Evolutionary conservation across 2,113 vertebrate genomes (phyloP), one percentile per base, ranked within the genome.

Genomic region (Ancistrus triradiatus): DNA sequence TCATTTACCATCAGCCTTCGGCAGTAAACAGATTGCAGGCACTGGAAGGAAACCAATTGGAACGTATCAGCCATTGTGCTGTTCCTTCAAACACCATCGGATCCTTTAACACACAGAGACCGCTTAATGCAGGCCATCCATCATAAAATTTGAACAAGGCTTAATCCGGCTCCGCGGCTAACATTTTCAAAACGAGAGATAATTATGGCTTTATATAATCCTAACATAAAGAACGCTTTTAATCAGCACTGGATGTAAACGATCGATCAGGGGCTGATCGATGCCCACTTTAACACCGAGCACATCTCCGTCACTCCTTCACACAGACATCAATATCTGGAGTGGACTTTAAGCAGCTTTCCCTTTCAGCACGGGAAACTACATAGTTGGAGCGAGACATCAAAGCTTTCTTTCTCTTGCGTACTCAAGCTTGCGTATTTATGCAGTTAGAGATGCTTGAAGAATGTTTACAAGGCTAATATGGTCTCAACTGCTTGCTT

Each of bases 271-370:
- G 17, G 24, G 22, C 25, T 3, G 21, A 49, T 33, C 15, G 48
- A 50, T 51, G 64, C 60, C 43, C 21, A 35, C 58, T 71, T 69
- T 63, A 60, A 51, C 58, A 59, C 58, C 22, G 46, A 63, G 51
- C 18, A 17, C 57, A 55, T 59, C 69, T 40, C 52, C 37, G 62
- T 69, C 71, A 72, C 43, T 62, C 61, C 57, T 55, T 68, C 59
- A 74, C 69, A 18, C 60, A 49, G 61, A 66, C 43, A 60, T 69
- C 67, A 48, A 74, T 68, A 62, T 49, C 50, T 63, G 56, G 50
- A 65, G 48, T 27, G 33, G 63, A 60, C 31, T 7, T 24, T 13
- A 56, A 6, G 44, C 19, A 52, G 55, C 47, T 66, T 72, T 62
- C 15, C 13, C 14, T 11, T 18, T 55, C 35, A 38, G 38, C 63